Conservation (phyloP, 2,888 invertebrate species). For the Drepana falcataria region DNA sequence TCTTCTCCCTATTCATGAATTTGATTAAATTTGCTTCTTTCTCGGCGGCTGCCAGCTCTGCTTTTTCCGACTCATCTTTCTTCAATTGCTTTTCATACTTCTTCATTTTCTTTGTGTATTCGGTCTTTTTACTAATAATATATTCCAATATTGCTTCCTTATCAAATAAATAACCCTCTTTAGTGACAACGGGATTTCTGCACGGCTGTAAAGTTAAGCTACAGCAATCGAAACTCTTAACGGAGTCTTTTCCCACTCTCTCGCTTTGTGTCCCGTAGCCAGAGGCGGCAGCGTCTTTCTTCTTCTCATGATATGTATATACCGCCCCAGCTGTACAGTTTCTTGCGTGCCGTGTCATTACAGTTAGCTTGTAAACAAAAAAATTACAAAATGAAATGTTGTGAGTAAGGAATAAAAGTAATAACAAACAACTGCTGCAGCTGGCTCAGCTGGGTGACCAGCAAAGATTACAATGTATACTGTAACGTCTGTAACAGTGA, state of each 20-base stretch:
- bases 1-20: constrained; percentile 90
- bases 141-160: constrained; percentile 98
- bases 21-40: constrained; percentile 85
- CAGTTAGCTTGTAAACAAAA: background rate
- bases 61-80: constrained; percentile 84
- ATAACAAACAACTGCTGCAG: too few species aligned
- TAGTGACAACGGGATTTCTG: constrained; percentile 89
- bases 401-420: too few species aligned
- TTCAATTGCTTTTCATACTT: constrained; percentile 94
- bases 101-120: constrained; percentile 92
- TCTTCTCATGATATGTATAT: constrained; percentile 98
- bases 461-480: too few species aligned
- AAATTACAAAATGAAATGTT: too few species aligned
- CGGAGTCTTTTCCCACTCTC: constrained; percentile 95
- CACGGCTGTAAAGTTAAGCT: constrained; percentile 98
- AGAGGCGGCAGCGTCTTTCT: constrained; percentile 95
- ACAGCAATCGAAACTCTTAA: constrained; percentile 97
- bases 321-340: constrained; percentile 99
- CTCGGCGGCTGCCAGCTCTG: constrained; percentile 85
- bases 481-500: too few species aligned
- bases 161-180: constrained; percentile 96
- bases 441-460: too few species aligned
- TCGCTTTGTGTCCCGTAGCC: constrained; percentile 94
- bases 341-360: constrained; percentile 96
- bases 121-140: constrained; percentile 95